Percentiles rank a stretch among this genome's conserved stretches.
These are phyloP conservation scores for Sarotherodon lohbergeri DNA, from an alignment of 2,113 vertebrate genomes.

Conservation along the genomic window DNA sequence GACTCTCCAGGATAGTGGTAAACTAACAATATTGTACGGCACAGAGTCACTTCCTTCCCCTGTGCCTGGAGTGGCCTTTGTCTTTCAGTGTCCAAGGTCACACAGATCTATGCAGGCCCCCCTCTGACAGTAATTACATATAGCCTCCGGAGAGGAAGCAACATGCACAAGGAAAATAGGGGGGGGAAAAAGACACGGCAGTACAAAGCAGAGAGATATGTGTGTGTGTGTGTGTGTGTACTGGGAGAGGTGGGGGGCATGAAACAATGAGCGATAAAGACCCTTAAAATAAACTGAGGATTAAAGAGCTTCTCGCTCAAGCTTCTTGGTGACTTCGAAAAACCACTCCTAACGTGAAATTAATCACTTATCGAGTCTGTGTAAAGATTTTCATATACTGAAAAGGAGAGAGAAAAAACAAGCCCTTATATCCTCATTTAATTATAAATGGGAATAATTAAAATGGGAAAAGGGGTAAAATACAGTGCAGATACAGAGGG, in stretches of 20 bases:
- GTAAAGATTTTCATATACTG: constrained; percentile 34
- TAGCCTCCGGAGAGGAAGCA: constrained; percentile 52
- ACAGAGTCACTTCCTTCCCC: background rate
- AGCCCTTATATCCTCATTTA: constrained; percentile 27
- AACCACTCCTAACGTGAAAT: constrained; percentile 26
- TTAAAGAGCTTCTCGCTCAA: constrained; percentile 45
- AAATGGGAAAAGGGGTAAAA: constrained; percentile 38
- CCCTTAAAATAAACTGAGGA: constrained; percentile 40
- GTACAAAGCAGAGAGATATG: background rate
- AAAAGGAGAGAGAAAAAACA: background rate
- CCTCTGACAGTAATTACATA: constrained; percentile 70
- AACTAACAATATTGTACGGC: background rate
- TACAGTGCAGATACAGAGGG: background rate
- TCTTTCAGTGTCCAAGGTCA: constrained; percentile 60
- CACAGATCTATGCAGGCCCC: constrained; percentile 55
- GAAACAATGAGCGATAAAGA: constrained; percentile 49
- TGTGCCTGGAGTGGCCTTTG: constrained; percentile 45
- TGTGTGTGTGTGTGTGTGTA: background rate
- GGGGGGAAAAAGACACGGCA: background rate
- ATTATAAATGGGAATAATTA: constrained; percentile 65
- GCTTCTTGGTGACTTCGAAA: constrained; percentile 38
- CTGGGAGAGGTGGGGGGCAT: background rate
- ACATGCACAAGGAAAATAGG: constrained; percentile 15
- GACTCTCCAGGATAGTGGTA: background rate
- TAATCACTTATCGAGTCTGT: constrained; percentile 39